Conservation (phyloP, 1,140 invertebrate species). For the Pollicipes pollicipes region DNA sequence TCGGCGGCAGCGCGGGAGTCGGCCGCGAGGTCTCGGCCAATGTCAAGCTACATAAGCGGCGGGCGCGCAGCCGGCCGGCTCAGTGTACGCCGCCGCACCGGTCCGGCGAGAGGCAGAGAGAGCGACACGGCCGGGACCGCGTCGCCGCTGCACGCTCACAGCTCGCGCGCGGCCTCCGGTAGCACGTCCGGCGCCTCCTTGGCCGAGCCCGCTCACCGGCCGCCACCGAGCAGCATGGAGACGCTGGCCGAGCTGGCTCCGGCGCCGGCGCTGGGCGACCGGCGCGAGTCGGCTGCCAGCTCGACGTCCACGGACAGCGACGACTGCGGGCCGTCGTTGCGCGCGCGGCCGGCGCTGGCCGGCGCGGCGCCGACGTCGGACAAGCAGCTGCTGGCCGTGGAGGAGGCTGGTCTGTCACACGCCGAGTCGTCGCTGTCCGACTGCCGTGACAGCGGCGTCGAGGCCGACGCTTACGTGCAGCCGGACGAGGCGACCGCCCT, state of each 20-base stretch:
- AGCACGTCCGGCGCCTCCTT: no score
- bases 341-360: no score
- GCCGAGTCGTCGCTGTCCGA: constrained; percentile 4
- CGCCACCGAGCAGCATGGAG: background rate
- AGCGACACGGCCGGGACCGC: background rate
- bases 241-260: background rate
- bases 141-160: no score
- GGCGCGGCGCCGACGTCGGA: background rate
- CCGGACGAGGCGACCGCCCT: constrained; percentile 18
- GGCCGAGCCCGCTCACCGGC: no score
- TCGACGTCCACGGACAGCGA: background rate
- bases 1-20: no score
- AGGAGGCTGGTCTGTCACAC: background rate
- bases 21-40: background rate
- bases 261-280: background rate
- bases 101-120: background rate
- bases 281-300: background rate
- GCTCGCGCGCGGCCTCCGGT: background rate
- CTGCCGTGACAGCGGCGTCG: constrained; percentile 19
- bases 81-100: background rate
- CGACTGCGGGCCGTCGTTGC: background rate
- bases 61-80: background rate
- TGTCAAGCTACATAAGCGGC: background rate
- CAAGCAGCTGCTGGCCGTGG: constrained; percentile 1
- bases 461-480: constrained; percentile 19